Evolutionary conservation across 30 jellyfish, hydroid and myxozoan genomes (phyloP).

Genomic region (Hydractinia symbiolongicarpus): DNA sequence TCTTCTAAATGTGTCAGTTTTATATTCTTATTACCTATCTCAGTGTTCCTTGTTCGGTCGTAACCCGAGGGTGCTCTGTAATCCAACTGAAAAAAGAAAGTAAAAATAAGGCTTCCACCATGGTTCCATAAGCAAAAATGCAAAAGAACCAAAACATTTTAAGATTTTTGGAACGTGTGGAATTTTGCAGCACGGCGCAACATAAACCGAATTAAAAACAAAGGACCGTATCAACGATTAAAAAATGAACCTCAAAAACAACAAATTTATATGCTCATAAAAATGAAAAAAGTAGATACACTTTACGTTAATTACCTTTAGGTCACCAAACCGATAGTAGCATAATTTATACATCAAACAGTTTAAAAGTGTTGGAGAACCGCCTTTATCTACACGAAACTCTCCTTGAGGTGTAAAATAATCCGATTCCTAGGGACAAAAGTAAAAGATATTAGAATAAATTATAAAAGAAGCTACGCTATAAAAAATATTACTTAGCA

Average conservation of each 20-base stretch:
- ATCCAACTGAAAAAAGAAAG: constrained; percentile 57
- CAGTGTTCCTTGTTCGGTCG: constrained; percentile 96
- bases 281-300: neutral
- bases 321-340: constrained; percentile 88
- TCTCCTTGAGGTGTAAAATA: constrained; percentile 98
- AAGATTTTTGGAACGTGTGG: no score
- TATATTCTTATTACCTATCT: constrained; percentile 91
- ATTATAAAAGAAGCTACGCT: no score
- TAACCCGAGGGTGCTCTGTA: constrained; percentile 96
- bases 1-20: constrained; percentile 92
- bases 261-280: neutral
- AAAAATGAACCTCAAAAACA: neutral
- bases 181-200: no score
- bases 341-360: constrained; percentile 94
- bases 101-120: neutral
- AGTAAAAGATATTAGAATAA: neutral
- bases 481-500: no score
- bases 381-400: constrained; percentile 92
- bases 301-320: constrained; percentile 57
- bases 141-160: no score
- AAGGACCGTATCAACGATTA: neutral
- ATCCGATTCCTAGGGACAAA: constrained; percentile 70
- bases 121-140: neutral
- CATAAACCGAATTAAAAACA: neutral
- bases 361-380: constrained; percentile 80